Evolutionary conservation across 92 coral and sea anemone genomes (phyloP), one percentile per base, ranked within the genome.

Genomic region (Virgularia gustaviana): DNA sequence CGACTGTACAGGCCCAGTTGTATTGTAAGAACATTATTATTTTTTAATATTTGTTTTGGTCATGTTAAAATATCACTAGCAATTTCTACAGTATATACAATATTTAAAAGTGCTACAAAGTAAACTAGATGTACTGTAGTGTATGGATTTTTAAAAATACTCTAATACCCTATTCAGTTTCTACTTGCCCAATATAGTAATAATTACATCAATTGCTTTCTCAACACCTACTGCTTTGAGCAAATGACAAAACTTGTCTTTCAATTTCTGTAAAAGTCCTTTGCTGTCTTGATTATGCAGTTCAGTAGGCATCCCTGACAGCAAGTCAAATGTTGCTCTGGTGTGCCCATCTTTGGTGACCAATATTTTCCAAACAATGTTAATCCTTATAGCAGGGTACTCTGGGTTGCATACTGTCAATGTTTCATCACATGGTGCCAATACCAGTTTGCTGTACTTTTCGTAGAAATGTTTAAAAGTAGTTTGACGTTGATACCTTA

Each of bases 161-260:
- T n/a, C n/a, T n/a, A n/a, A n/a, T n/a, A n/a, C n/a, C n/a, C n/a
- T n/a, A n/a, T n/a, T n/a, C n/a, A n/a, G n/a, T n/a, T n/a, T n/a
- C 55, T 68, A 68, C 54, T 68, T 68, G 15, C 60, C 60, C 25
- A 68, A 33, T n/a, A 75, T 44, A 25, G 44, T 58, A 11, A 88
- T 62, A 7, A 89, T 75, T 44, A 83, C 52, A 57, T 94, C 99
- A 61, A 94, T 79, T 49, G 99, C 77, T 49, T 94, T 78, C 41
- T 94, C 99, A 68, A 94, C 85, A 23, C 99, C 99, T 79, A 86
- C 39, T 39, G 63, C 23, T 41, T 86, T 86, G 39, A 94, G 63
- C 58, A 89, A 83, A 25, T 79, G 82, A 43, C 86, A 70, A 78
- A 94, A 94, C 59, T 89, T 71, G 37, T 65, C 63, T n/a, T 90